Percentiles rank a stretch among this genome's conserved stretches.
phyloP scores from a whole-genome alignment of 1,140 invertebrate species.

The Hestina assimilis region DNA sequence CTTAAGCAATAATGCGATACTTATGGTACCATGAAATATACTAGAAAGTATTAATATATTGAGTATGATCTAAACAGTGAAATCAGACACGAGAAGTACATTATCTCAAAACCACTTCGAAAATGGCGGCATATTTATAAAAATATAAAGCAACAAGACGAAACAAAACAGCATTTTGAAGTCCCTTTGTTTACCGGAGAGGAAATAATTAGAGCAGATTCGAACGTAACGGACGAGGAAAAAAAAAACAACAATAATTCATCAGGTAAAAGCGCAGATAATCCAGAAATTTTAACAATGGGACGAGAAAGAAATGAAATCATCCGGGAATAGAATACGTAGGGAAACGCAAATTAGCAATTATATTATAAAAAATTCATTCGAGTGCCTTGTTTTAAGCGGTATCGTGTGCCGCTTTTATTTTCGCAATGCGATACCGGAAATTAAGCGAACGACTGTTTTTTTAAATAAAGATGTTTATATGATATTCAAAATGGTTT shows the following conservation, averaged over 20 bases:
- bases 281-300: constrained; percentile 67
- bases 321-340: constrained; percentile 43
- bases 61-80: neutral
- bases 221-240: constrained; percentile 47
- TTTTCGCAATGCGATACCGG: constrained; percentile 41
- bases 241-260: constrained; percentile 61
- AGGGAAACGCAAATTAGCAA: constrained; percentile 65
- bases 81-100: neutral
- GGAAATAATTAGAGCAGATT: constrained; percentile 72
- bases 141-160: constrained; percentile 28
- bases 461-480: constrained; percentile 8
- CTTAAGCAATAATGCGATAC: too few relatives aligned
- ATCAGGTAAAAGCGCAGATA: constrained; percentile 66
- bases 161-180: constrained; percentile 35
- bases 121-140: constrained; percentile 30
- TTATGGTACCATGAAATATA: too few relatives aligned
- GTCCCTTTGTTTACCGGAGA: constrained; percentile 64
- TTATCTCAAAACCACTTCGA: constrained; percentile 1
- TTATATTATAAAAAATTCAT: constrained; percentile 49
- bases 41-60: too few relatives aligned
- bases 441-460: constrained; percentile 12
- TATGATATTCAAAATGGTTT: neutral
- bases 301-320: constrained; percentile 33
- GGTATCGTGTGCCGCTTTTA: constrained; percentile 42
- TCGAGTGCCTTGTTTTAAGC: constrained; percentile 45